phyloP scores from a whole-genome alignment of 2,113 vertebrate species.

The Chloebia gouldiae region DNA sequence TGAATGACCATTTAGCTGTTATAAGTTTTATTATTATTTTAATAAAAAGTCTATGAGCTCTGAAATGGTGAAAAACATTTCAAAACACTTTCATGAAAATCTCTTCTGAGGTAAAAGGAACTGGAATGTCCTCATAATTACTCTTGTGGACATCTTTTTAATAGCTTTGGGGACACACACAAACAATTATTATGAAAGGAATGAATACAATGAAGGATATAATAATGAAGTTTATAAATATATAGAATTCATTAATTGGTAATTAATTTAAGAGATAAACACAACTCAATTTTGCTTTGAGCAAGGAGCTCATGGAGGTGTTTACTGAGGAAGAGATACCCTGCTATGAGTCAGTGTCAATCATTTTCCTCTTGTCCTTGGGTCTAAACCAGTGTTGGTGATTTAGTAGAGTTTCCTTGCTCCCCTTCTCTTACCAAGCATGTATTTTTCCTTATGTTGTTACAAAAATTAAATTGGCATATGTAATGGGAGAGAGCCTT shows the following conservation, averaged over 20 bases:
- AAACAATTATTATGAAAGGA: conserved; percentile 26
- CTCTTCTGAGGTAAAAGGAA: conserved; percentile 1
- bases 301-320: background rate
- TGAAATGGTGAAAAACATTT: conserved; percentile 13
- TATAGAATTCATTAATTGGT: conserved; percentile 22
- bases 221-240: conserved; percentile 41
- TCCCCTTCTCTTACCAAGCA: background rate
- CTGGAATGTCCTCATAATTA: conserved; percentile 8
- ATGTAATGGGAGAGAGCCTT: background rate
- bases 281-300: conserved; percentile 14
- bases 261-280: conserved; percentile 19
- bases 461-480: background rate
- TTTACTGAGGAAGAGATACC: background rate
- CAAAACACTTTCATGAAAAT: conserved; percentile 21
- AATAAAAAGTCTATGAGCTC: conserved; percentile 21
- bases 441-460: background rate
- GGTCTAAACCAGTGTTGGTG: background rate
- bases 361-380: background rate
- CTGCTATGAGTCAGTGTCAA: background rate
- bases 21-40: background rate
- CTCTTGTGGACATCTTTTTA: conserved; percentile 46
- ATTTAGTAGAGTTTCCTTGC: background rate
- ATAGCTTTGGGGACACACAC: background rate
- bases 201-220: conserved; percentile 19
- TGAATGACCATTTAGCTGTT: background rate